phyloP scores from a whole-genome alignment of 2,113 vertebrate genomes.

The Nibea coibor region DNA sequence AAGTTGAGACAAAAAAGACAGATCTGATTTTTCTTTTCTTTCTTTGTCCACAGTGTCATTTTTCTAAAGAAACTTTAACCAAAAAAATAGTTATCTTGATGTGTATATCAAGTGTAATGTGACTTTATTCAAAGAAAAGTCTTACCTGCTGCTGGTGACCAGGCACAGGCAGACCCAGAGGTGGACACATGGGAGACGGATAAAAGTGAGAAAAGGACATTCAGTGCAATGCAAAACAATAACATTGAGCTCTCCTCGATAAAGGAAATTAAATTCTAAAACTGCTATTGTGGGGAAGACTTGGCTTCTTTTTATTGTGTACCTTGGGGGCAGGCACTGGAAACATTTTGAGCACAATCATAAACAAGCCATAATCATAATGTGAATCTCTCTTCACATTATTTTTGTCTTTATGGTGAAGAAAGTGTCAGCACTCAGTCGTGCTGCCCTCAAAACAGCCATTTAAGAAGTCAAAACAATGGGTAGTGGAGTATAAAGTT shows the following conservation, averaged over 20 bases:
- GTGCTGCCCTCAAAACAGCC: conserved; percentile 18
- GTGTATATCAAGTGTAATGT: neutral
- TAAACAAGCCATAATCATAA: conserved; percentile 68
- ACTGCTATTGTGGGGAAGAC: conserved; percentile 46
- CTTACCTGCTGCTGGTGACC: conserved; percentile 25
- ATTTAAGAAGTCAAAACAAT: conserved; percentile 28
- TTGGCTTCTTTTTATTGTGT: conserved; percentile 40
- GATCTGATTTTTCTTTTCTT: too few species aligned
- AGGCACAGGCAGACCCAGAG: conserved; percentile 14
- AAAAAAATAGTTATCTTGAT: neutral
- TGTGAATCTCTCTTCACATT: conserved; percentile 64
- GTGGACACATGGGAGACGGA: neutral
- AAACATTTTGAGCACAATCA: conserved; percentile 49
- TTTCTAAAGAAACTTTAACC: conserved; percentile 1
- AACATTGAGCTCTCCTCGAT: conserved; percentile 59
- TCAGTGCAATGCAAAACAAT: conserved; percentile 61
- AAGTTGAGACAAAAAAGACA: neutral
- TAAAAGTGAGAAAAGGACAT: neutral
- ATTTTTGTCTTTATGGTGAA: conserved; percentile 53
- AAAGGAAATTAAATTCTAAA: conserved; percentile 74
- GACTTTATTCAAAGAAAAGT: neutral
- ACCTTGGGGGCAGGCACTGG: conserved; percentile 21
- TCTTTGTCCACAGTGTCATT: neutral
- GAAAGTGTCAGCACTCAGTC: conserved; percentile 14
- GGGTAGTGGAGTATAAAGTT: neutral